Conservation (phyloP, 37 sponge, comb jelly and placozoan species). For the Tethya wilhelma region DNA sequence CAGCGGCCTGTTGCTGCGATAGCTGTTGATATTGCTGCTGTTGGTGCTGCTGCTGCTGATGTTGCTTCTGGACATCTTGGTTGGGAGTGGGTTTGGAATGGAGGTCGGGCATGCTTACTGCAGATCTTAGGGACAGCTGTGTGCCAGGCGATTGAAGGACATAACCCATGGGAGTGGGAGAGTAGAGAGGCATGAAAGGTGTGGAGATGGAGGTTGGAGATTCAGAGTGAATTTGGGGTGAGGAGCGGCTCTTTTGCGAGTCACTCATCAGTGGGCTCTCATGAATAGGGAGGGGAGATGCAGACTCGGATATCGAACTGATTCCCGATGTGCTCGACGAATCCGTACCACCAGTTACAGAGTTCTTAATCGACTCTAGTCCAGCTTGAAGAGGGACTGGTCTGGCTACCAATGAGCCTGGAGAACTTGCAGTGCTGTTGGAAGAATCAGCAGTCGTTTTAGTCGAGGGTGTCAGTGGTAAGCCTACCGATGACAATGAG, state of each 20-base stretch:
- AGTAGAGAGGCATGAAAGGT: slow-evolving; percentile 35
- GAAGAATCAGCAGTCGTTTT: slow-evolving; percentile 12
- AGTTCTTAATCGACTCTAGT: background rate
- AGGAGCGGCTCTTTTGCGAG: slow-evolving; percentile 31
- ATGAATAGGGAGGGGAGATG: slow-evolving; percentile 30
- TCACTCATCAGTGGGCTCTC: slow-evolving; percentile 2
- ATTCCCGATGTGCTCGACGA: slow-evolving; percentile 58
- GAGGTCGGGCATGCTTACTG: slow-evolving; percentile 72
- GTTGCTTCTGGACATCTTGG: slow-evolving; percentile 8
- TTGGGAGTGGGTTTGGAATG: slow-evolving; percentile 36
- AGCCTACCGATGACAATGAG: background rate
- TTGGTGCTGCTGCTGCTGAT: slow-evolving; percentile 17
- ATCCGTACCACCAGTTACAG: slow-evolving; percentile 28
- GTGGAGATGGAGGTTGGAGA: background rate
- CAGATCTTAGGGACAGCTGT: slow-evolving; percentile 50
- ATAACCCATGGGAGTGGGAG: slow-evolving; percentile 20
- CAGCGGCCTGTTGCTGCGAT: slow-evolving; percentile 7
- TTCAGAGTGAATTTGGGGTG: slow-evolving; percentile 24
- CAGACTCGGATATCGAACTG: slow-evolving; percentile 44
- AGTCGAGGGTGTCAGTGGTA: slow-evolving; percentile 7
- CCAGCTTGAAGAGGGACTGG: slow-evolving; percentile 21
- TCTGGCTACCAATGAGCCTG: slow-evolving; percentile 7
- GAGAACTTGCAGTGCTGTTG: background rate
- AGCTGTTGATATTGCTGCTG: background rate
- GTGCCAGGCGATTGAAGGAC: slow-evolving; percentile 20